A percentile compares a stretch with the other conserved stretches of the same genome.
phyloP scores from a whole-genome alignment of 2,113 vertebrate species.

The Parotia lawesii region DNA sequence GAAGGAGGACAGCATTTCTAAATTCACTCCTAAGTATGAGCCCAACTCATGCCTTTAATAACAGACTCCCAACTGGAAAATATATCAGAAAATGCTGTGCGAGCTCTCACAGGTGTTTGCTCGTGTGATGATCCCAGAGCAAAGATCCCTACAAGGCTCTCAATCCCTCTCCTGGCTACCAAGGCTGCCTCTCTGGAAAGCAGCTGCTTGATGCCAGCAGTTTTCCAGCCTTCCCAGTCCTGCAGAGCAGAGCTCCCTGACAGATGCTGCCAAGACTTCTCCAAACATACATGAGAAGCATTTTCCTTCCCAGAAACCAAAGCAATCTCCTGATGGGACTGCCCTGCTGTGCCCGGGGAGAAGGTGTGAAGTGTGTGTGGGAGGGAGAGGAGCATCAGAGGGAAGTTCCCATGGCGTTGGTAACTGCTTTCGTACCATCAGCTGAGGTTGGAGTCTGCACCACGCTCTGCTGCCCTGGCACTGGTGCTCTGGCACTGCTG shows the following conservation, averaged over 20 bases:
- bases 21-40: not conserved
- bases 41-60: not conserved
- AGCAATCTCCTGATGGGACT: not conserved
- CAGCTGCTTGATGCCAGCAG: not conserved
- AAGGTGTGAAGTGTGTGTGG: not conserved
- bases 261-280: not conserved
- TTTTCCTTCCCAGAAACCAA: not conserved
- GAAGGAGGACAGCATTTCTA: not conserved
- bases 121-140: not conserved
- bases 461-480: conserved; percentile 82
- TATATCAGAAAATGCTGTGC: not conserved
- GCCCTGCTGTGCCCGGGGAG: not conserved
- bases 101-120: not conserved
- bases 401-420: not conserved
- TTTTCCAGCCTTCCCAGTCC: not conserved
- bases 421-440: conserved; percentile 78
- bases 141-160: not conserved
- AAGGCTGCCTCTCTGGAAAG: not conserved
- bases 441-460: conserved; percentile 79
- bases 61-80: not conserved
- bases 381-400: not conserved
- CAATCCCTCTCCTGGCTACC: not conserved
- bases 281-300: rapidly evolving
- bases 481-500: conserved; percentile 82
- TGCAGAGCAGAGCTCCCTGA: not conserved